Conservation (phyloP, 1,140 invertebrate species). For the Drosophila jambulina region DNA sequence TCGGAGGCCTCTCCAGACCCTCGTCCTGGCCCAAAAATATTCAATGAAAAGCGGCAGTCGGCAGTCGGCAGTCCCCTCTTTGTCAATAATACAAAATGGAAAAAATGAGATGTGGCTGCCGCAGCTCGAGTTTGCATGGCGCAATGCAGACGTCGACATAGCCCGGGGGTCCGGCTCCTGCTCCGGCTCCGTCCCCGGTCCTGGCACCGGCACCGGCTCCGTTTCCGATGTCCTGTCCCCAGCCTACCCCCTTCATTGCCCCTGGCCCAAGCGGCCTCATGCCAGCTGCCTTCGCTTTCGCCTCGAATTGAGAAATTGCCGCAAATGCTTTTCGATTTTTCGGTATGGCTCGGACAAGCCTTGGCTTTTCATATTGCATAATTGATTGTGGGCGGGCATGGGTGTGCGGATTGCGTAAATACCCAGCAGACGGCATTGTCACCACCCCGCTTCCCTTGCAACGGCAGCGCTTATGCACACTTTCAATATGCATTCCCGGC, state of each 20-base stretch:
- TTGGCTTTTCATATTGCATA: slow-evolving; percentile 80
- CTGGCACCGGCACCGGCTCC: neutral
- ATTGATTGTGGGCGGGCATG: slow-evolving; percentile 65
- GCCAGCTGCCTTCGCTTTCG: slow-evolving; percentile 33
- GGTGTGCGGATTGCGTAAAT: slow-evolving; percentile 42
- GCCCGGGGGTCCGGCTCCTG: slow-evolving; percentile 33
- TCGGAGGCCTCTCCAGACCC: slow-evolving; percentile 1
- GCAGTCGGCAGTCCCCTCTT: slow-evolving; percentile 46
- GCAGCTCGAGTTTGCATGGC: slow-evolving; percentile 38
- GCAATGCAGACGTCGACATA: slow-evolving; percentile 51
- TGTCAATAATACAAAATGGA: slow-evolving; percentile 67
- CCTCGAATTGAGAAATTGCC: slow-evolving; percentile 70
- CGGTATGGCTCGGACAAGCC: slow-evolving; percentile 63
- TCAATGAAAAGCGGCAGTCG: slow-evolving; percentile 74
- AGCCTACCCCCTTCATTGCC: neutral
- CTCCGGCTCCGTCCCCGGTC: slow-evolving; percentile 6
- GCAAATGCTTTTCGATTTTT: slow-evolving; percentile 81
- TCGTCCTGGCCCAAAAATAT: slow-evolving; percentile 58
- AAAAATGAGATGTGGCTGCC: slow-evolving; percentile 53
- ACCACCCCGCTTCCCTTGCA: slow-evolving; percentile 8
- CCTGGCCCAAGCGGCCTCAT: neutral
- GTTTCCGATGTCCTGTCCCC: slow-evolving; percentile 11
- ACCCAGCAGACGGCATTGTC: slow-evolving; percentile 54
- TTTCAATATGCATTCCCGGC: slow-evolving; percentile 67
- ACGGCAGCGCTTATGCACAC: slow-evolving; percentile 61